phyloP scores from a whole-genome alignment of 2,888 invertebrate genomes.

The Ganaspis brasiliensis region DNA sequence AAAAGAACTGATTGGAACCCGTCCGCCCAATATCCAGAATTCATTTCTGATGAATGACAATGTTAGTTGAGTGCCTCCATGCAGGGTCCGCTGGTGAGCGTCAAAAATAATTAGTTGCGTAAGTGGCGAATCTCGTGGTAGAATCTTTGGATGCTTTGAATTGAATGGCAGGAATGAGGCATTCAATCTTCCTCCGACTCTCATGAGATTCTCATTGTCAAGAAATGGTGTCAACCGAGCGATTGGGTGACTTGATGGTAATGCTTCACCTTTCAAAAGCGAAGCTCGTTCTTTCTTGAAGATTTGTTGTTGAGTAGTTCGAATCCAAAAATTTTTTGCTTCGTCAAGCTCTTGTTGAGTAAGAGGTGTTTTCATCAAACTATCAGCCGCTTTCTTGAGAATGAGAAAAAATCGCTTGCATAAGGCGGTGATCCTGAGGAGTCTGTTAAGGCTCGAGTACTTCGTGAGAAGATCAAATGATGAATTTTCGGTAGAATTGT shows the following conservation, averaged over 20 bases:
- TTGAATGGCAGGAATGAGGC: background rate
- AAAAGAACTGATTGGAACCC: background rate
- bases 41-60: background rate
- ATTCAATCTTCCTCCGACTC: background rate
- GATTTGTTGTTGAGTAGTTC: no score
- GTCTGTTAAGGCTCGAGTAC: no score
- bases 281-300: background rate
- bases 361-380: no score
- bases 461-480: background rate
- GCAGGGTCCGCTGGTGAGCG: constrained; percentile 48
- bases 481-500: background rate
- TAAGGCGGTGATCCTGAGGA: background rate
- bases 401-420: background rate
- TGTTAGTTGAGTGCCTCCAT: background rate
- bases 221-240: background rate
- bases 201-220: background rate
- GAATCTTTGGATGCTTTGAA: background rate
- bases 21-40: constrained; percentile 9
- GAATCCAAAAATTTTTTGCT: background rate
- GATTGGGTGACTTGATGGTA: background rate
- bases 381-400: background rate
- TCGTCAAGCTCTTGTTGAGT: background rate
- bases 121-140: background rate
- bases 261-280: background rate
- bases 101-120: background rate